Evolutionary conservation across 2,888 invertebrate species (phyloP).

Genomic region (Drosophila affinis): DNA sequence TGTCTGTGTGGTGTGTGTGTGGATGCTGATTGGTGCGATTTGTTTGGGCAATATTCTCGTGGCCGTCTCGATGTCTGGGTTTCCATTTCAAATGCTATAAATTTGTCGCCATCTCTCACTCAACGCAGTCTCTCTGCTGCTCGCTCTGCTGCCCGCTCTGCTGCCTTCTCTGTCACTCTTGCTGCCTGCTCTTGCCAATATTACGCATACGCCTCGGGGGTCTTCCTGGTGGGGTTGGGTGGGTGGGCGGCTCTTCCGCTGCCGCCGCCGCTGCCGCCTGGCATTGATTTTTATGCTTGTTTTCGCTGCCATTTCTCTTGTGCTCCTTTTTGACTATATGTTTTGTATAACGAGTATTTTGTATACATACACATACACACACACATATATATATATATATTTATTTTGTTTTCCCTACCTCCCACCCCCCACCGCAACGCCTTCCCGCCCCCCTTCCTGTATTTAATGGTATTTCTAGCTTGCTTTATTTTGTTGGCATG

Average conservation of each 20-base stretch:
- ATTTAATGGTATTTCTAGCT: constrained; percentile 78
- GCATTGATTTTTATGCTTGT: constrained; percentile 68
- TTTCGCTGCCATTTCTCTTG: constrained; percentile 31
- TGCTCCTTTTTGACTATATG: constrained; percentile 26
- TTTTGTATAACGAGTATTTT: constrained; percentile 36
- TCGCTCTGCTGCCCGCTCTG: too few species aligned
- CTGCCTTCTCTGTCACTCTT: not conserved
- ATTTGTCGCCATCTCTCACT: constrained; percentile 63
- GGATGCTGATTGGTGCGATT: constrained; percentile 5
- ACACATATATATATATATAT: not conserved
- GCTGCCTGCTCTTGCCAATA: constrained; percentile 42
- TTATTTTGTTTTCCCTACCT: constrained; percentile 32
- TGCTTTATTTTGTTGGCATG: constrained; percentile 76
- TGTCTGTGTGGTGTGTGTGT: not conserved
- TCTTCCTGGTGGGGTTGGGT: constrained; percentile 9
- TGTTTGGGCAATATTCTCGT: constrained; percentile 32
- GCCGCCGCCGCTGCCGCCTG: constrained; percentile 41
- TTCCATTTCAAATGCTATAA: constrained; percentile 76
- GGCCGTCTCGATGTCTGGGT: constrained; percentile 75
- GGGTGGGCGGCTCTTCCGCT: constrained; percentile 57
- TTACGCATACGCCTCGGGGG: constrained; percentile 70
- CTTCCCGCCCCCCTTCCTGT: constrained; percentile 39
- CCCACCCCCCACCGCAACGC: constrained; percentile 44
- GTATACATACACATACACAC: constrained; percentile 21
- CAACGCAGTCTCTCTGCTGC: not conserved